These are phyloP conservation scores for Drosophila aff. DNA, from an alignment of 1,140 invertebrate genomes.

Conservation along the genomic window DNA sequence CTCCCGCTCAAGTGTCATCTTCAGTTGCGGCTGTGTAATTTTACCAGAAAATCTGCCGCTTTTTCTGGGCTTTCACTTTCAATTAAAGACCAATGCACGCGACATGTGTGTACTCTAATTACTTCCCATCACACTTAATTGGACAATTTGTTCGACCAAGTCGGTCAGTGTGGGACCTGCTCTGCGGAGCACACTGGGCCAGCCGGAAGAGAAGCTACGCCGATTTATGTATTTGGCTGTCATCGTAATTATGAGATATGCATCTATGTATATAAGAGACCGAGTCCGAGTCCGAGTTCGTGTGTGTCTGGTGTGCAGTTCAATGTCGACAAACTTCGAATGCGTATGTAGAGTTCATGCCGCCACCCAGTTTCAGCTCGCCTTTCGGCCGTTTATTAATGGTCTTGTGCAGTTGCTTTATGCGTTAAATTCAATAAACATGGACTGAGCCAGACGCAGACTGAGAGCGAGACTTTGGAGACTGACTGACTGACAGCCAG, in stretches of 20 bases:
- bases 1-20: slow-evolving; percentile 2
- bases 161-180: slow-evolving; percentile 13
- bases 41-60: background rate
- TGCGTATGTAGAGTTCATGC: slow-evolving; percentile 62
- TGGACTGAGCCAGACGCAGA: slow-evolving; percentile 19
- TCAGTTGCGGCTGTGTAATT: background rate
- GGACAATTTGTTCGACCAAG: slow-evolving; percentile 31
- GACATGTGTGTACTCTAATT: slow-evolving; percentile 36
- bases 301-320: slow-evolving; percentile 53
- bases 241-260: slow-evolving; percentile 34
- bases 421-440: slow-evolving; percentile 75
- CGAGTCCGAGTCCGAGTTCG: slow-evolving; percentile 13
- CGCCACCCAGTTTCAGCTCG: slow-evolving; percentile 49
- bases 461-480: slow-evolving; percentile 10
- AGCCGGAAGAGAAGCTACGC: slow-evolving; percentile 47
- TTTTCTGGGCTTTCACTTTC: slow-evolving; percentile 60
- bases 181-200: slow-evolving; percentile 17
- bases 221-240: slow-evolving; percentile 26
- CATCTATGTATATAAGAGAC: slow-evolving; percentile 25
- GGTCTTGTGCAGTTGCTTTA: slow-evolving; percentile 70
- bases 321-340: slow-evolving; percentile 56
- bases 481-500: slow-evolving; percentile 43
- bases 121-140: slow-evolving; percentile 61
- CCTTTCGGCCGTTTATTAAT: slow-evolving; percentile 64
- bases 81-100: slow-evolving; percentile 43